Conservation (phyloP, 2,113 vertebrate genomes). For the Lamprotornis superbus region DNA sequence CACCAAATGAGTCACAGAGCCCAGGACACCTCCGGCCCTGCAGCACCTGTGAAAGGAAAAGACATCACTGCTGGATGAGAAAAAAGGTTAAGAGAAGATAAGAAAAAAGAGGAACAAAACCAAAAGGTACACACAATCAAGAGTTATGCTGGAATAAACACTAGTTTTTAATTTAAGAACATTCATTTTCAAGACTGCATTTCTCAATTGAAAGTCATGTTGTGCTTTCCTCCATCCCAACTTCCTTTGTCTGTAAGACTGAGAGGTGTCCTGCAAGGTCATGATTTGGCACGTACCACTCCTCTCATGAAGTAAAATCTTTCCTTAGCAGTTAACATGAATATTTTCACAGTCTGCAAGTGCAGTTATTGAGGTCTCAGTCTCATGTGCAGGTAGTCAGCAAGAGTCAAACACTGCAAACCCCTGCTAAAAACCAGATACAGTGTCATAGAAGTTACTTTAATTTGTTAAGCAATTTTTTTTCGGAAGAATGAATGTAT, state of each 20-base stretch:
- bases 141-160: neutral
- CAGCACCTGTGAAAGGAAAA: neutral
- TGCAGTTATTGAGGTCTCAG: fast-evolving
- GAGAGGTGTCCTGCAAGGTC: neutral
- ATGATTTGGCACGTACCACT: neutral
- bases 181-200: neutral
- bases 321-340: neutral
- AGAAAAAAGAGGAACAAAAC: neutral
- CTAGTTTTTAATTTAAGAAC: neutral
- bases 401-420: neutral
- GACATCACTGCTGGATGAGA: neutral
- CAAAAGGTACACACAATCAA: neutral
- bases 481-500: neutral
- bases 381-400: neutral
- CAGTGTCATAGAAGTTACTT: neutral
- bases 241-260: neutral
- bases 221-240: neutral
- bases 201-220: neutral
- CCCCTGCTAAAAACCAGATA: neutral
- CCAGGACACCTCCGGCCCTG: neutral
- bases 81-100: neutral
- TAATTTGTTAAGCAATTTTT: neutral
- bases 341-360: neutral
- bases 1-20: neutral
- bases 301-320: neutral